Conservation (phyloP, 2,888 invertebrate species). For the Teleiodes luculella region DNA sequence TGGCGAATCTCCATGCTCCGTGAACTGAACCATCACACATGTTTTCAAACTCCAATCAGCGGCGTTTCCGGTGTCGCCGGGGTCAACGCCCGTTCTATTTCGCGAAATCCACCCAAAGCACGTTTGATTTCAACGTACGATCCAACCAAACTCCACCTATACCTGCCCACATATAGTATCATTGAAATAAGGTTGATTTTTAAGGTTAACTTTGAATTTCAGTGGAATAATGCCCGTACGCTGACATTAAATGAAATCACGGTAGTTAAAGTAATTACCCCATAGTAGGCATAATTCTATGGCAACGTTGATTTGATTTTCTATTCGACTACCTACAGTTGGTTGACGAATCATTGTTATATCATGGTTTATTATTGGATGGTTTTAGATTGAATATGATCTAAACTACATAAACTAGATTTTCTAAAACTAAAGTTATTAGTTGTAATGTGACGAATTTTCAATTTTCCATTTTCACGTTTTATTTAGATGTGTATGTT, state of each 20-base stretch:
- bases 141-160: neutral
- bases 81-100: neutral
- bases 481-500: too few relatives aligned
- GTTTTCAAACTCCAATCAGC: neutral
- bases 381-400: too few relatives aligned
- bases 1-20: too few relatives aligned
- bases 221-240: neutral
- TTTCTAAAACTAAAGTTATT: too few relatives aligned
- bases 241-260: neutral
- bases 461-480: too few relatives aligned
- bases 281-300: neutral
- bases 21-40: neutral
- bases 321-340: neutral
- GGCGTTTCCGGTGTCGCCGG: neutral
- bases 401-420: too few relatives aligned
- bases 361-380: too few relatives aligned
- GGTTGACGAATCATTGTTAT: neutral
- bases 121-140: neutral
- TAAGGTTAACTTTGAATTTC: neutral
- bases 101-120: neutral
- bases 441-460: too few relatives aligned
- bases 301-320: neutral
- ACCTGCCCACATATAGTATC: neutral
- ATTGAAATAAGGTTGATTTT: neutral
- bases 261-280: neutral